Conservation (phyloP, 1,140 invertebrate genomes). For the Papilio xuthus region DNA sequence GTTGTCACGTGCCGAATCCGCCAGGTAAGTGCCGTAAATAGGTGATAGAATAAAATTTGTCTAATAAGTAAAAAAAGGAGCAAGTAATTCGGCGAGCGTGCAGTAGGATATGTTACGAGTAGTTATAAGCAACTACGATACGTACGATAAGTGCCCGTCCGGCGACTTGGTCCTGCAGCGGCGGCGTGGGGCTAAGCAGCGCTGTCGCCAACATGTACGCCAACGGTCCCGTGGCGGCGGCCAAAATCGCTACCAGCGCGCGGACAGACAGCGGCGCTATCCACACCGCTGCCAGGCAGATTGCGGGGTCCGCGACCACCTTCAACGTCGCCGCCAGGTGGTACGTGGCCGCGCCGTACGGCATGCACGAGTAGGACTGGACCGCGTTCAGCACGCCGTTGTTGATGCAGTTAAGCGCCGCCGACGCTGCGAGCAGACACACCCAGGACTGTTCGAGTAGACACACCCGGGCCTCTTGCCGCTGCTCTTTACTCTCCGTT, state of each 20-base stretch:
- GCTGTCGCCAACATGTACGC: slow-evolving; percentile 25
- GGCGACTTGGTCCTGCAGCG: slow-evolving; percentile 9
- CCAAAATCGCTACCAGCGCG: slow-evolving; percentile 48
- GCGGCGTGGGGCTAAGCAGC: slow-evolving; percentile 31
- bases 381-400: slow-evolving; percentile 92
- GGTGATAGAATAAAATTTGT: too few species aligned
- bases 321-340: slow-evolving; percentile 91
- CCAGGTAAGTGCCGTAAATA: too few species aligned
- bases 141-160: neutral
- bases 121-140: neutral
- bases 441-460: neutral
- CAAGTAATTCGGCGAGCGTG: neutral
- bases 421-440: slow-evolving; percentile 67
- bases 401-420: slow-evolving; percentile 83
- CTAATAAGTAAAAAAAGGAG: too few species aligned
- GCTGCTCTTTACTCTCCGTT: slow-evolving; percentile 64
- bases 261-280: slow-evolving; percentile 82
- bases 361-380: slow-evolving; percentile 93
- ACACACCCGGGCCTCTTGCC: slow-evolving; percentile 48
- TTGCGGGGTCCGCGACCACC: slow-evolving; percentile 93
- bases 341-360: slow-evolving; percentile 92
- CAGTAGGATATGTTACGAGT: neutral
- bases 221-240: neutral
- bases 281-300: slow-evolving; percentile 91
- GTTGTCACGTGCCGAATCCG: too few species aligned